These are phyloP conservation scores for Rhincodon typus DNA, from an alignment of 2,797 vertebrate species.

Conservation along the genomic window DNA sequence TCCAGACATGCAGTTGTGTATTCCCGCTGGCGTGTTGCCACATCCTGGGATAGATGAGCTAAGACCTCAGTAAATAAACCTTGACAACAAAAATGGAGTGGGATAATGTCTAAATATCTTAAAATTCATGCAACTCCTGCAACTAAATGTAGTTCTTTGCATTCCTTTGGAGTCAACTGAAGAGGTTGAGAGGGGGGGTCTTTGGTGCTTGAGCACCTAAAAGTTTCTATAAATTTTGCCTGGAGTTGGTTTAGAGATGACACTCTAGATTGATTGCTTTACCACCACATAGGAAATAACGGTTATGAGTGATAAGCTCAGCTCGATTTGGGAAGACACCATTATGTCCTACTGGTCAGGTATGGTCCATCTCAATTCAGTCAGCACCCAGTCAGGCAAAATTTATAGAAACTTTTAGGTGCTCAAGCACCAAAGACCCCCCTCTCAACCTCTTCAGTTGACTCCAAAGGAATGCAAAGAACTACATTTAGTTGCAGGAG, in stretches of 20 bases:
- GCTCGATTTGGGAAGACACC: not conserved
- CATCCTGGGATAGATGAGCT: too few relatives aligned
- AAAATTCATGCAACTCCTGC: not conserved
- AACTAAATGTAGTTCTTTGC: not conserved
- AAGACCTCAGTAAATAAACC: not conserved
- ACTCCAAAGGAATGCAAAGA: not conserved
- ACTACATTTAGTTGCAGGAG: not conserved
- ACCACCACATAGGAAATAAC: not conserved
- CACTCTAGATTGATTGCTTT: not conserved
- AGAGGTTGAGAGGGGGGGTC: not conserved
- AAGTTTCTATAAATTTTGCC: not conserved
- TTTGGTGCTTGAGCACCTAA: too few relatives aligned
- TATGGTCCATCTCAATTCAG: not conserved
- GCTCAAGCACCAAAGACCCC: too few relatives aligned
- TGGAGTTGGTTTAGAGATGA: not conserved
- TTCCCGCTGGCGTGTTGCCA: too few relatives aligned
- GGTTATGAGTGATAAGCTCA: not conserved
- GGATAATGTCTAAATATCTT: not conserved
- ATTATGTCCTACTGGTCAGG: not conserved
- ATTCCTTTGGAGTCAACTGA: not conserved
- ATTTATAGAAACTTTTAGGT: too few relatives aligned
- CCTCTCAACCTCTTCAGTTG: not conserved
- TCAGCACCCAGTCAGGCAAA: not conserved
- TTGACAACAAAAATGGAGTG: not conserved
- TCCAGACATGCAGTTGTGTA: too few relatives aligned